Percentiles rank a stretch among this genome's conserved stretches.
Evolutionary conservation across 2,888 invertebrate genomes (phyloP).

Genomic region (Rutpela maculata): DNA sequence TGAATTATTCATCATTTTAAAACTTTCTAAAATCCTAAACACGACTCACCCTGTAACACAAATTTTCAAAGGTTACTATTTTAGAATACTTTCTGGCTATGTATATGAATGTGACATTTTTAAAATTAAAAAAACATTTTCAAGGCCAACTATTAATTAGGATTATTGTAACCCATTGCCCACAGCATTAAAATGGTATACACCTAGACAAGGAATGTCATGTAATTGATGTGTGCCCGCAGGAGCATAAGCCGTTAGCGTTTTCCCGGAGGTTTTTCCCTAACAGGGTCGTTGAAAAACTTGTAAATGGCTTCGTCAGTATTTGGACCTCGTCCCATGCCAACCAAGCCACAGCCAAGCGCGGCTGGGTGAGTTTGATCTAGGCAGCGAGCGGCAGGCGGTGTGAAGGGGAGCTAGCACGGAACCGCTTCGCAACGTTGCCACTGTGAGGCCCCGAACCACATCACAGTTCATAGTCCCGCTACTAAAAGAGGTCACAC

Average conservation of each 20-base stretch:
- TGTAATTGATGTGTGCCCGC: neutral
- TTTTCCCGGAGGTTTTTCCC: slow-evolving; percentile 36
- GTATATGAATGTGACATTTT: neutral
- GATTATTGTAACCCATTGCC: neutral
- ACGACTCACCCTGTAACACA: neutral
- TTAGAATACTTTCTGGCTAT: neutral
- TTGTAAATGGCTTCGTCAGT: slow-evolving; percentile 31
- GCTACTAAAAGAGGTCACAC: slow-evolving; percentile 31
- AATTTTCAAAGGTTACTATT: neutral
- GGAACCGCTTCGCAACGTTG: slow-evolving; percentile 52
- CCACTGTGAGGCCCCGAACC: slow-evolving; percentile 43
- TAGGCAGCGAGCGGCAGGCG: slow-evolving; percentile 27
- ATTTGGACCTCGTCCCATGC: slow-evolving; percentile 53
- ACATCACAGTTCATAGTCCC: slow-evolving; percentile 31
- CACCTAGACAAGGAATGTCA: neutral
- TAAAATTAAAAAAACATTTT: neutral
- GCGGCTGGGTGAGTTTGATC: slow-evolving; percentile 19
- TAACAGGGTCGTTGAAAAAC: slow-evolving; percentile 29
- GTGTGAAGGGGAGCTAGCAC: slow-evolving; percentile 39
- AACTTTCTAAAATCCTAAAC: neutral
- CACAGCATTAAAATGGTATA: neutral
- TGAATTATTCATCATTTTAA: neutral
- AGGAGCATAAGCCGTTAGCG: neutral
- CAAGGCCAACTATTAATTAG: neutral
- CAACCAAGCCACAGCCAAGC: slow-evolving; percentile 40